phyloP scores from a whole-genome alignment of 2,113 vertebrate genomes.

The Onychorhynchus coronatus region DNA sequence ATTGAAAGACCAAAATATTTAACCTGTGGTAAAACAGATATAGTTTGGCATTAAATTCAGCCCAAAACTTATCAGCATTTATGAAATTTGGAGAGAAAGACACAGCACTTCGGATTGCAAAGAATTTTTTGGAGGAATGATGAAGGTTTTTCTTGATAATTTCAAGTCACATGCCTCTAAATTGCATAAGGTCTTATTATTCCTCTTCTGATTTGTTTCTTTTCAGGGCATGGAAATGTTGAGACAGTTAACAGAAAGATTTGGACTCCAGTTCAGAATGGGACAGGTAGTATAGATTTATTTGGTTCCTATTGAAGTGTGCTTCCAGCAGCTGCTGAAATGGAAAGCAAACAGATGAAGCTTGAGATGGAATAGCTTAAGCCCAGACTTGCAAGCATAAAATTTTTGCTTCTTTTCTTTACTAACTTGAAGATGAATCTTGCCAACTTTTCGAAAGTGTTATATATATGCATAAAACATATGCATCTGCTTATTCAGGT shows the following conservation, averaged over 20 bases:
- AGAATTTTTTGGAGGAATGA: neutral
- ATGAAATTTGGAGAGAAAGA: neutral
- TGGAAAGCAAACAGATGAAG: conserved; percentile 21
- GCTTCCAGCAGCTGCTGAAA: conserved; percentile 46
- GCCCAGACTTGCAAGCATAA: neutral
- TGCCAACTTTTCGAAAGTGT: neutral
- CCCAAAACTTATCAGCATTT: neutral
- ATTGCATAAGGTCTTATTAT: conserved; percentile 6
- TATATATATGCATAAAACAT: neutral
- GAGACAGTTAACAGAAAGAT: neutral
- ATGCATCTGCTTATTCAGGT: neutral
- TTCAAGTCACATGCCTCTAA: neutral
- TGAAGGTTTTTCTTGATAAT: conserved; percentile 14
- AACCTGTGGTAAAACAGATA: neutral
- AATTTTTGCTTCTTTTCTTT: neutral
- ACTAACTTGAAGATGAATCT: neutral
- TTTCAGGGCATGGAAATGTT: neutral
- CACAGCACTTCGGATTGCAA: neutral
- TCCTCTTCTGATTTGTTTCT: neutral
- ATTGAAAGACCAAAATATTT: neutral
- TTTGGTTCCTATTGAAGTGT: neutral
- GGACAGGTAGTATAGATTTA: conserved; percentile 36
- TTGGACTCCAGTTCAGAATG: neutral
- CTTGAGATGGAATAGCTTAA: conserved; percentile 11
- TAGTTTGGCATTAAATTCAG: neutral